Evolutionary conservation across 2,797 vertebrate genomes (phyloP).

Genomic region (Tauraco hartlaubi): DNA sequence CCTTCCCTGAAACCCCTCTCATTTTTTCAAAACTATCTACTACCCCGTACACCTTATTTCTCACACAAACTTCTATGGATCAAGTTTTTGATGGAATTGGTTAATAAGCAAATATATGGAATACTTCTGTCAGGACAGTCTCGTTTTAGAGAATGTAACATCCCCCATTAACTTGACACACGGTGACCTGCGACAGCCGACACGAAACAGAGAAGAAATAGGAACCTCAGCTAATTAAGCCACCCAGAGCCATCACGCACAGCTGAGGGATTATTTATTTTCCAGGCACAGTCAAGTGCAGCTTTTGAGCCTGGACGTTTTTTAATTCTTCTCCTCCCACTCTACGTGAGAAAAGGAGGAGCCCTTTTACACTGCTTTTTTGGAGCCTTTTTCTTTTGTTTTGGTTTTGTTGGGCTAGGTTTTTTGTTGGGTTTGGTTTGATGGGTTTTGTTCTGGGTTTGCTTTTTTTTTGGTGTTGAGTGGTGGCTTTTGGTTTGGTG

Average conservation of each 20-base stretch:
- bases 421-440: not conserved
- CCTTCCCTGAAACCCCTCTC: not conserved
- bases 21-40: not conserved
- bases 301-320: not conserved
- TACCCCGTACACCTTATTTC: not conserved
- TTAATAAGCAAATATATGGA: not conserved
- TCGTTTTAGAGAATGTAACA: not conserved
- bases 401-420: not conserved
- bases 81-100: not conserved
- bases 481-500: not conserved
- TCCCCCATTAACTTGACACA: not conserved
- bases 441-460: not conserved
- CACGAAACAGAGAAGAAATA: rapidly evolving
- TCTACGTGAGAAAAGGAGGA: not conserved
- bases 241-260: no score
- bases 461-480: rapidly evolving
- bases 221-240: not conserved
- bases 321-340: not conserved
- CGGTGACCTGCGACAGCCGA: rapidly evolving
- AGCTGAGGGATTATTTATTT: not conserved
- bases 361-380: not conserved
- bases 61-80: not conserved
- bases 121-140: not conserved
- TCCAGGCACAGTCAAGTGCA: not conserved
- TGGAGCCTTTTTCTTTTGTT: not conserved